Base-by-base conservation (phyloP, 2,888 invertebrate species). In the Aphodius granarius region DNA sequence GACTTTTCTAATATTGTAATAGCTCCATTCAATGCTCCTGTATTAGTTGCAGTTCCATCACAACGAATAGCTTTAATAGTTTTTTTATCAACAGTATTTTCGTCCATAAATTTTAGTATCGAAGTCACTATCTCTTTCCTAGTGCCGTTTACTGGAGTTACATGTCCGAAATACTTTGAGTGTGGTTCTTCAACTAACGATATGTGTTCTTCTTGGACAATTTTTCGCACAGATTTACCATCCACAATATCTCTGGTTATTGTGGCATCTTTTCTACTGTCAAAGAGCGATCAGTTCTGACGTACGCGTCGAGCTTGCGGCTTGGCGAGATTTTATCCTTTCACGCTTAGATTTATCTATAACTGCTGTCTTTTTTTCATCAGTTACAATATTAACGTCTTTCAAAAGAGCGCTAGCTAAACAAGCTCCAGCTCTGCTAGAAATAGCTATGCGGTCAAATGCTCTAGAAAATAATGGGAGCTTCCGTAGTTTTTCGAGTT, bases 51-150 rank as follows among this genome's bases (percentile, higher is more conserved):
- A 62, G 72, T 72, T 2, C 43, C 72, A 62, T 62, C 43, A 72
- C 72, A 72, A 19, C 72, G 43, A 22, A 72, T 43, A 23, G 43
- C 72, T 72, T 72, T 62, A 23, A 72, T 23, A 43, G 21, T 43
- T 21, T 72, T 72, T 18, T 2, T 23, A 72, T 21, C 23, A 23
- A 23, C n/a, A 43, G 72, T 23, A 18, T 5, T 18, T 23, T 72
- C 3, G 6, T 72, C 43, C 21, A 63, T 23, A 72, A 72, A 72
- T 21, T 43, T 2, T 72, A 43, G 21, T 5, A 72, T 72, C 16
- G 23, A n/a, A 16, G 15, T 43, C 13, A 43, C 1, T 21, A 62
- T 72, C 21, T 62, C 20, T 23, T 4, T 19, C 21, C 23, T n/a
- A 43, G 43, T 21, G 21, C 16, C 3, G 16, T 21, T 23, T 22